These are phyloP conservation scores for Diorhabda carinulata DNA, from an alignment of 1,140 invertebrate genomes.

Conservation along the genomic window DNA sequence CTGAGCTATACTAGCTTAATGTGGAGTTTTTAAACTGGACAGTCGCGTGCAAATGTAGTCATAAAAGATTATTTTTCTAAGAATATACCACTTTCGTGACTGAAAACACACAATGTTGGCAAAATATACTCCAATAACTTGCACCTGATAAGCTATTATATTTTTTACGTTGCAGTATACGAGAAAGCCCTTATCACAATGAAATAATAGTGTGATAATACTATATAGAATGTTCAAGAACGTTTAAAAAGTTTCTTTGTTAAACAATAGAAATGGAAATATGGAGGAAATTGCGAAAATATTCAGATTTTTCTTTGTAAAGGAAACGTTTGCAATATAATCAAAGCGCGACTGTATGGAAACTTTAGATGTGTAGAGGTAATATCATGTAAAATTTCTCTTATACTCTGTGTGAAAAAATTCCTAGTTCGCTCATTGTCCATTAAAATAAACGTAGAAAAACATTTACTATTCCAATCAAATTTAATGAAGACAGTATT, in stretches of 20 bases:
- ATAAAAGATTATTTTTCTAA: conserved; percentile 36
- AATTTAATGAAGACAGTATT: too few relatives aligned
- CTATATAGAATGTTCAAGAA: background rate
- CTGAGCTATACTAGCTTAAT: background rate
- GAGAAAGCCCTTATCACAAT: conserved; percentile 6
- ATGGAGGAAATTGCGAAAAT: background rate
- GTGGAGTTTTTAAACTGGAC: conserved; percentile 15
- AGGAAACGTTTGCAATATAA: too few relatives aligned
- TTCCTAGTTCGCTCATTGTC: too few relatives aligned
- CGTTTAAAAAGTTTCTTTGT: conserved; percentile 1
- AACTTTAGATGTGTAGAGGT: too few relatives aligned
- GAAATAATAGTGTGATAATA: conserved; percentile 4
- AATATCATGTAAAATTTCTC: too few relatives aligned
- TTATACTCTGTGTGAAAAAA: too few relatives aligned
- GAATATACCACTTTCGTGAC: conserved; percentile 29
- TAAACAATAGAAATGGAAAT: background rate
- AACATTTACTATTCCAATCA: too few relatives aligned
- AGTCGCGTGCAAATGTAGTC: conserved; percentile 32
- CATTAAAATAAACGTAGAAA: too few relatives aligned
- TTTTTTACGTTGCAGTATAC: conserved; percentile 4
- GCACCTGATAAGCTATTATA: conserved; percentile 7
- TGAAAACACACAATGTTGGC: conserved; percentile 11
- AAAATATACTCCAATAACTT: conserved; percentile 21
- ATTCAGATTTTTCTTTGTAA: background rate
- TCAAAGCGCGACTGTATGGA: too few relatives aligned